Conservation (phyloP, 1,140 invertebrate genomes). For the Bathynomus jamesi region DNA sequence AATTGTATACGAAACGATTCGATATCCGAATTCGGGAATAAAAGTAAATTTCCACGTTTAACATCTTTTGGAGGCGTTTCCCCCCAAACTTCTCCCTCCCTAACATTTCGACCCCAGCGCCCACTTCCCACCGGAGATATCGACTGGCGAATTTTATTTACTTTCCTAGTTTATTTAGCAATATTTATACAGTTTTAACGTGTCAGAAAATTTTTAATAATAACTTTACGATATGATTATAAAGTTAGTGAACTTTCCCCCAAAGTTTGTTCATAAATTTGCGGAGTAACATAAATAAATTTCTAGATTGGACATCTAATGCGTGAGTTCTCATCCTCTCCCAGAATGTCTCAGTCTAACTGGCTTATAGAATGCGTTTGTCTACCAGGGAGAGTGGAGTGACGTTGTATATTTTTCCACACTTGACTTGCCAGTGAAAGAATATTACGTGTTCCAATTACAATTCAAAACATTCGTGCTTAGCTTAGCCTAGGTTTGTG, state of each 20-base stretch:
- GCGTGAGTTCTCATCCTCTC: background rate
- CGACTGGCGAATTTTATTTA: background rate
- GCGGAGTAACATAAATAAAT: background rate
- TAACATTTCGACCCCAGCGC: background rate
- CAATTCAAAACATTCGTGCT: no score
- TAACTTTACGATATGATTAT: background rate
- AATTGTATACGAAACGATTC: no score
- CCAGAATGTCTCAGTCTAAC: background rate
- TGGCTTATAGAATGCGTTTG: background rate
- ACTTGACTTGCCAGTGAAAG: background rate
- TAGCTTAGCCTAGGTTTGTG: no score
- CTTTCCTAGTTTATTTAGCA: background rate
- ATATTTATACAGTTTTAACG: background rate
- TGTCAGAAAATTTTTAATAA: background rate
- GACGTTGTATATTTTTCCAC: background rate
- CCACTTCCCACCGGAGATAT: background rate
- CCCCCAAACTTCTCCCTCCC: background rate
- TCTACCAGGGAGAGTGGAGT: background rate
- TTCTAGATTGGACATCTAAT: background rate
- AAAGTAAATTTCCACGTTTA: background rate
- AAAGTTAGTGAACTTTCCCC: background rate
- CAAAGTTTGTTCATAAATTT: background rate
- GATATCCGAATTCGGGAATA: no score
- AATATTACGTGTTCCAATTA: no score
- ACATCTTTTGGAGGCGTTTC: background rate